Evolutionary conservation across 2,888 invertebrate species (phyloP), one percentile per base, ranked within the genome.

Genomic region (Megalurothrips usitatus): DNA sequence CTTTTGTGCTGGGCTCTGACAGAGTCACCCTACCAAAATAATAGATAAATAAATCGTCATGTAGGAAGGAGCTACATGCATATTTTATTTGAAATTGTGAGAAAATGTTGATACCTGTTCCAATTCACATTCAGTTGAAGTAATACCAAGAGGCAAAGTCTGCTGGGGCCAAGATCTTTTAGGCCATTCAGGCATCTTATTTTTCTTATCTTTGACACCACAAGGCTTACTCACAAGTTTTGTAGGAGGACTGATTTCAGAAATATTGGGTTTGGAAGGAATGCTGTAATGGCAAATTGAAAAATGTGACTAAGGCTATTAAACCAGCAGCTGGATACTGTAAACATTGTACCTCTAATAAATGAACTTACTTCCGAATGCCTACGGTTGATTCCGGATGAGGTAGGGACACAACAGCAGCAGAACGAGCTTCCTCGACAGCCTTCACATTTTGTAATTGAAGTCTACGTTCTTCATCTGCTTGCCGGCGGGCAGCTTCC

Each of bases 391-490:
- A 75, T 10, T 75, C 68, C 11, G 68, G 68, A 12, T 26, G 12
- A 1, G 68, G 68, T 26, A 75, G 26, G 6, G 68, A n/a, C n/a
- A 75, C 68, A 26, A 75, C 68, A 9, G 68, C 68, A 75, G 68
- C 68, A 75, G 68, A 75, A 75, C 68, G 68, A 75, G 68, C 68
- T 26, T 23, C 68, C 23, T 75, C 68, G 8, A 75, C 68, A 26
- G 68, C 68, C 23, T 26, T 23, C 8, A 26, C 26, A 75, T 75
- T 26, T 8, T 23, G 23, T 26, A 75, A 11, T 26, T 75, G 68
- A 26, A 26, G 26, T 26, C 68, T 23, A 9, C 68, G 23, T 26
- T 75, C 68, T 23, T 75, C 68, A 75, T 75, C 26, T 23, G 26
- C 68, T 26, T 26, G n/a, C 23, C 68, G 68, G 23, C 68, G 68